Evolutionary conservation across 2,113 vertebrate genomes (phyloP).

Genomic region (Naja naja): DNA sequence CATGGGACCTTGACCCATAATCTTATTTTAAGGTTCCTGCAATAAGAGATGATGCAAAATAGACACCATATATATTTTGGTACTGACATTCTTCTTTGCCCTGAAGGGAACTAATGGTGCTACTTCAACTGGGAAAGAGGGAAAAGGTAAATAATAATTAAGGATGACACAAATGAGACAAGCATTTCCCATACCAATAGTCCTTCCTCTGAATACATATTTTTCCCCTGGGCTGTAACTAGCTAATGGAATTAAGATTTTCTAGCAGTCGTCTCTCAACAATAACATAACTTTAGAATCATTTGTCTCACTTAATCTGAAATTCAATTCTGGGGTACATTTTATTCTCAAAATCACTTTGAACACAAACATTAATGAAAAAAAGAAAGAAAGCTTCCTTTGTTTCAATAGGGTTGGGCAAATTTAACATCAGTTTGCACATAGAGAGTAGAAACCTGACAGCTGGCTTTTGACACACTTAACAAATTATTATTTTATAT

Average conservation of each 20-base stretch:
- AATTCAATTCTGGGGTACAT: slow-evolving; percentile 15
- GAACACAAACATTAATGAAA: neutral
- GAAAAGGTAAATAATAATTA: neutral
- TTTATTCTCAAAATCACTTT: slow-evolving; percentile 16
- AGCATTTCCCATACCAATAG: neutral
- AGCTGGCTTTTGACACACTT: neutral
- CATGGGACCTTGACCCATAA: neutral
- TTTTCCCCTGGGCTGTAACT: neutral
- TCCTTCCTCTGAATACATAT: neutral
- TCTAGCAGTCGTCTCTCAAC: neutral
- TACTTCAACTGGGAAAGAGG: neutral
- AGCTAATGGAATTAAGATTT: neutral
- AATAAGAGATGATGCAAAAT: neutral
- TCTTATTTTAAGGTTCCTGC: neutral
- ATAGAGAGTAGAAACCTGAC: neutral
- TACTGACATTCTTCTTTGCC: neutral
- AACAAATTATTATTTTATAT: slow-evolving; percentile 28
- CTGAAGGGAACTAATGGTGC: neutral
- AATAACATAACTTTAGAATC: neutral
- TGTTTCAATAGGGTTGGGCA: slow-evolving; percentile 7
- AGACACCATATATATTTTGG: neutral
- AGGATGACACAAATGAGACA: neutral
- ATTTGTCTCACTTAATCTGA: neutral
- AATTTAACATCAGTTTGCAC: slow-evolving; percentile 33
- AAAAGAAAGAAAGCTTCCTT: slow-evolving; percentile 11